Evolutionary conservation across 2,113 vertebrate species (phyloP).

Genomic region (Otolemur garnettii): DNA sequence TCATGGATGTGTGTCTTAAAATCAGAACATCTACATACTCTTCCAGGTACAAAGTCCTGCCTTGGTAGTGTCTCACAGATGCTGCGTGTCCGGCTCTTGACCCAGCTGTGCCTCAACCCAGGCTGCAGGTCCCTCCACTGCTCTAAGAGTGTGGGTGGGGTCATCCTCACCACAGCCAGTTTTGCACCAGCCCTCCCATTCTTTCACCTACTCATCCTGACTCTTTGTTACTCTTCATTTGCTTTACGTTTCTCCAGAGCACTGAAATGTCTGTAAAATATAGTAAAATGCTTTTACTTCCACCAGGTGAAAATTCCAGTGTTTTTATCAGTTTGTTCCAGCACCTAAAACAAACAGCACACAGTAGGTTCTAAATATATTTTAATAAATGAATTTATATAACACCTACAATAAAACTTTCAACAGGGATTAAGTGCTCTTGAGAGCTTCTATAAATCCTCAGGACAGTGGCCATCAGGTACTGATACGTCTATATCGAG

Average conservation of each 20-base stretch:
- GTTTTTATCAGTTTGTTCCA: neutral
- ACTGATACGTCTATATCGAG: too few relatives aligned
- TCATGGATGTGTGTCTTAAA: neutral
- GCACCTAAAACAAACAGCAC: neutral
- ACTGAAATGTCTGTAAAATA: neutral
- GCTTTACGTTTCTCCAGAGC: neutral
- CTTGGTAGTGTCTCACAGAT: neutral
- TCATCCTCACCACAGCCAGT: neutral
- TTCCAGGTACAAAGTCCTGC: neutral
- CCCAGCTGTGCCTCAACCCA: rapidly evolving
- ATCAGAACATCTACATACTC: rapidly evolving
- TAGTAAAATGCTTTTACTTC: too few relatives aligned
- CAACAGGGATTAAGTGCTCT: too few relatives aligned
- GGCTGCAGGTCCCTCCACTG: rapidly evolving
- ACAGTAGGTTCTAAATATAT: too few relatives aligned
- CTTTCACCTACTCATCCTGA: neutral
- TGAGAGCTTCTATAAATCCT: rapidly evolving
- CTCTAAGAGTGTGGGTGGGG: too few relatives aligned
- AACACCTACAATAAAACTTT: neutral
- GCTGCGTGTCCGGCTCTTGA: rapidly evolving
- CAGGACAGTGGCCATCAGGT: neutral
- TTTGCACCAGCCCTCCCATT: rapidly evolving
- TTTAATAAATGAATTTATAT: neutral
- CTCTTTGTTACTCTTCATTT: rapidly evolving
- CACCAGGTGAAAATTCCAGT: neutral